Conservation (phyloP, 2,797 vertebrate species). For the Thaleichthys pacificus region DNA sequence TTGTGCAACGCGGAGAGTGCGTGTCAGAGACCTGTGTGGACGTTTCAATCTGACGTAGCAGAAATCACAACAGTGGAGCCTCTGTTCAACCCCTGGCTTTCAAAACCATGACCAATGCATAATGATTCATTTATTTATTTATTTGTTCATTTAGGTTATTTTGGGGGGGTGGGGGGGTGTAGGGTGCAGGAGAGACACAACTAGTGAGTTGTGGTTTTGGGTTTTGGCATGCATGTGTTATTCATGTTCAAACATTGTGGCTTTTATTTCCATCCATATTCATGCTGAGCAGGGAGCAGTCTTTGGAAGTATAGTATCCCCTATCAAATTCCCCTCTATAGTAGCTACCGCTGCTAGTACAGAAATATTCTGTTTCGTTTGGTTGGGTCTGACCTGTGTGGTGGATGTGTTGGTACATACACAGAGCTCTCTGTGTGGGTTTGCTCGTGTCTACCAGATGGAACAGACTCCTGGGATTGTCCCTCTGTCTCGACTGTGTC, state of each 20-base stretch:
- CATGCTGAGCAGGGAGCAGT: conserved; percentile 69
- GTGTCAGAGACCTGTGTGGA: conserved; percentile 20
- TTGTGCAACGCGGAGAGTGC: background rate
- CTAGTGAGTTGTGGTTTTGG: conserved; percentile 56
- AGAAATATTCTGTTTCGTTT: conserved; percentile 59
- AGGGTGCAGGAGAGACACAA: conserved; percentile 39
- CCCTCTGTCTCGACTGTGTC: conserved; percentile 27
- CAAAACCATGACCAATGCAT: conserved; percentile 69
- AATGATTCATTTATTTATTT: conserved; percentile 74
- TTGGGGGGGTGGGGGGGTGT: conserved; percentile 29
- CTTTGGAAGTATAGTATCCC: conserved; percentile 63
- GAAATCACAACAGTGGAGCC: conserved; percentile 60
- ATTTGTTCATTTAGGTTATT: conserved; percentile 53
- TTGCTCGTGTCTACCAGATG: conserved; percentile 53
- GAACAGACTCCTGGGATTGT: conserved; percentile 36
- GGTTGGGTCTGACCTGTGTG: conserved; percentile 28
- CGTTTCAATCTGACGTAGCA: conserved; percentile 50
- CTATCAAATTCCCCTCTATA: conserved; percentile 67
- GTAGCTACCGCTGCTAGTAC: conserved; percentile 53
- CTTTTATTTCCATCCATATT: conserved; percentile 70
- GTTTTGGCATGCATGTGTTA: conserved; percentile 76
- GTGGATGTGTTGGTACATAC: conserved; percentile 50
- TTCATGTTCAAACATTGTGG: conserved; percentile 79
- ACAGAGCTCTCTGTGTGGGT: conserved; percentile 53
- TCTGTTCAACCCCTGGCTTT: conserved; percentile 61